These are phyloP conservation scores for Miniopterus natalensis DNA, from an alignment of 2,113 vertebrate species.

Conservation along the genomic window DNA sequence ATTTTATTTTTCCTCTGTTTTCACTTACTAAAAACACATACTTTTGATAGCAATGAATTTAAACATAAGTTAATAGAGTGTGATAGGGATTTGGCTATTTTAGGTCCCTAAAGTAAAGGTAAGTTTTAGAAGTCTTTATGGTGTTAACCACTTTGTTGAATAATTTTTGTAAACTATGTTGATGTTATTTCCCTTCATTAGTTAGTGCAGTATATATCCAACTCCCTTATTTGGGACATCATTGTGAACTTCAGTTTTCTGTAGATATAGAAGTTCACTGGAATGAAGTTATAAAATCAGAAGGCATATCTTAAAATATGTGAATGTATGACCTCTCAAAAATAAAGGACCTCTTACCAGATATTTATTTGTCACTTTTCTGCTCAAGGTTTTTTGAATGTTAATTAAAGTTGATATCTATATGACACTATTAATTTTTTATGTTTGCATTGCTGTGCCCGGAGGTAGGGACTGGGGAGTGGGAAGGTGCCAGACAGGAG, in stretches of 20 bases:
- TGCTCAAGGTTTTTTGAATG: background rate
- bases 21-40: conserved; percentile 28
- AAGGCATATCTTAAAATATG: conserved; percentile 25
- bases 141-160: conserved; percentile 5
- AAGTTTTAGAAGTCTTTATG: conserved; percentile 26
- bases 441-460: background rate
- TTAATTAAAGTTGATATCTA: background rate
- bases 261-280: background rate
- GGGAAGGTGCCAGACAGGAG: background rate
- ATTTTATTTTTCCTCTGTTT: background rate
- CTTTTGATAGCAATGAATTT: background rate
- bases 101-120: background rate
- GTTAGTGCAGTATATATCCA: background rate
- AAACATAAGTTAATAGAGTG: background rate
- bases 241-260: conserved; percentile 1
- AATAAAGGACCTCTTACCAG: background rate
- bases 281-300: background rate
- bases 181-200: background rate
- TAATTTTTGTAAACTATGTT: background rate
- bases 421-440: conserved; percentile 9
- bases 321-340: background rate
- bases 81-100: background rate
- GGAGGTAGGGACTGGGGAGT: background rate
- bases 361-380: background rate
- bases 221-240: background rate